Percentiles rank a stretch among this genome's conserved stretches.
Conservation (phyloP, 2,113 vertebrate species). For the Mastomys coucha region DNA sequence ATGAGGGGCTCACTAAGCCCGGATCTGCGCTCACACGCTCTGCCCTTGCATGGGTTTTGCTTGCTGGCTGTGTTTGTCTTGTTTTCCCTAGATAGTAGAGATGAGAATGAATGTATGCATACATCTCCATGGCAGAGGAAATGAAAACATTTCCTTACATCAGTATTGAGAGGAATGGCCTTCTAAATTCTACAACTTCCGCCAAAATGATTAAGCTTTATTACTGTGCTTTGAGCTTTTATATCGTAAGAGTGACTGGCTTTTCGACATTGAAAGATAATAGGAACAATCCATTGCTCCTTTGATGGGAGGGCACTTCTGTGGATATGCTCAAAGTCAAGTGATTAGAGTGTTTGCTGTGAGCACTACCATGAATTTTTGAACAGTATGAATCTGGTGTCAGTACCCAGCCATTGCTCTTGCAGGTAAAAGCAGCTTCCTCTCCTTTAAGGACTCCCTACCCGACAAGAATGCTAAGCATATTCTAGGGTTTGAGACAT, state of each 20-base stretch:
- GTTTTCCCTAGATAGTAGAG: background rate
- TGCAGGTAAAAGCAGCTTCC: no score
- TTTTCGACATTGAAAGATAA: background rate
- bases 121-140: conserved; percentile 56
- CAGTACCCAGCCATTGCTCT: background rate
- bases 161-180: background rate
- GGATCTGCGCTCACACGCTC: background rate
- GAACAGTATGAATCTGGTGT: no score
- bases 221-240: background rate
- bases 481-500: background rate
- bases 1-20: background rate
- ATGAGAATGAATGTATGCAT: background rate
- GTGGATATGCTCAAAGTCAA: background rate
- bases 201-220: conserved; percentile 27
- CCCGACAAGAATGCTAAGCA: background rate
- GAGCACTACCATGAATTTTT: background rate
- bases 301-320: background rate
- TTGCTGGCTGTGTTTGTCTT: conserved; percentile 40
- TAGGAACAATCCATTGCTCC: background rate
- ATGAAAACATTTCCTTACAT: conserved; percentile 20
- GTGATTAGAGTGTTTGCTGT: background rate
- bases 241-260: background rate
- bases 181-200: background rate
- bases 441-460: accelerated
- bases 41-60: background rate